Percentiles rank a stretch among this genome's conserved stretches.
These are phyloP conservation scores for Disparrhopalites patrizii DNA, from an alignment of 2,888 invertebrate genomes.

Conservation along the genomic window DNA sequence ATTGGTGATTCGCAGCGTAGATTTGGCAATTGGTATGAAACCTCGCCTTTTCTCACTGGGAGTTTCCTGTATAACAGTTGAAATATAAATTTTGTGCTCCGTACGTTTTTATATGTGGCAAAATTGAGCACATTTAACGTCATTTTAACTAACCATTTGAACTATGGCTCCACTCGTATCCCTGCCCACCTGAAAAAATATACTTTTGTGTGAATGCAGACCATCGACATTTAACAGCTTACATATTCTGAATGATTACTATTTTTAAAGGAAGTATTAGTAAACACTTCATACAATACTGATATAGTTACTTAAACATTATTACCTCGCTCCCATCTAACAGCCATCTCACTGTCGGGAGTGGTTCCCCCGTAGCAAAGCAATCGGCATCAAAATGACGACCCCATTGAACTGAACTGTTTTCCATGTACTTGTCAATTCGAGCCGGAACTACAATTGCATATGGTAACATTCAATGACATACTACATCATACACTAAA, in stretches of 20 bases:
- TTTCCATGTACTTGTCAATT: slow-evolving; percentile 42
- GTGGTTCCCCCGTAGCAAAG: slow-evolving; percentile 44
- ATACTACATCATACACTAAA: background rate
- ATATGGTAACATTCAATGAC: background rate
- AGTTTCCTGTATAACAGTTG: slow-evolving; percentile 19
- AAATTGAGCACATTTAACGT: too few species aligned
- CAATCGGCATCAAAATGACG: slow-evolving; percentile 47
- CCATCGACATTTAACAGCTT: background rate
- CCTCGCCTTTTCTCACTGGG: slow-evolving; percentile 32
- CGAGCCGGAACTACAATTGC: slow-evolving; percentile 39
- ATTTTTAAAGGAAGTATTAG: background rate
- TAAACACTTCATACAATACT: background rate
- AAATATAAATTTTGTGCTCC: background rate
- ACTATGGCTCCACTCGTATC: slow-evolving; percentile 26
- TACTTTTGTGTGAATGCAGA: background rate
- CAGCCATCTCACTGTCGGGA: slow-evolving; percentile 44
- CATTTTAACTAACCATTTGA: slow-evolving; percentile 19
- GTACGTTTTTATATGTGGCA: background rate
- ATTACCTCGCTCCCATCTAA: slow-evolving; percentile 44
- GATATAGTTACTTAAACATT: background rate
- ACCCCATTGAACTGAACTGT: slow-evolving; percentile 46
- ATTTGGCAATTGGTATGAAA: slow-evolving; percentile 44
- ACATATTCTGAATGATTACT: background rate
- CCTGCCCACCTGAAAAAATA: slow-evolving; percentile 14
- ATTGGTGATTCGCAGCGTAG: slow-evolving; percentile 45